Evolutionary conservation across 2,888 invertebrate genomes (phyloP).

Genomic region (Polyommatus iphigenia): DNA sequence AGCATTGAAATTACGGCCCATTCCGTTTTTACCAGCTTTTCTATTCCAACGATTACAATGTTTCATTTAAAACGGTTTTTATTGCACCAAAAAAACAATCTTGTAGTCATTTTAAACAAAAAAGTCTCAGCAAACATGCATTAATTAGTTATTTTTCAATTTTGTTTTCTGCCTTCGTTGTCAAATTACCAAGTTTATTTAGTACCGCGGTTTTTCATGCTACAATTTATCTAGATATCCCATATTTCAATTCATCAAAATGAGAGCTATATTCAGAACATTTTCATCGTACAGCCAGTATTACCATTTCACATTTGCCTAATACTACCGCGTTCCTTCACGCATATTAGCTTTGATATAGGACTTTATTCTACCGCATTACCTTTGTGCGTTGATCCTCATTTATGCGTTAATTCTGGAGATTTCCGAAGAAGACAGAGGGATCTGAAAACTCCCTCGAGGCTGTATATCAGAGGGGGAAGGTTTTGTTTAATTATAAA

Average conservation of each 20-base stretch:
- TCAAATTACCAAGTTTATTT: neutral
- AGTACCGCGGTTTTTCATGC: neutral
- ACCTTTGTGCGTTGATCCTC: constrained; percentile 62
- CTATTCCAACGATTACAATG: neutral
- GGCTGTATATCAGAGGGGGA: constrained; percentile 64
- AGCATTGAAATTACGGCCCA: constrained; percentile 34
- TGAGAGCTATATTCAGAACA: neutral
- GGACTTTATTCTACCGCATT: constrained; percentile 45
- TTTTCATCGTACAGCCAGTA: neutral
- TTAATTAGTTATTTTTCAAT: neutral
- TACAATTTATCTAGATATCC: neutral
- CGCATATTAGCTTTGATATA: constrained; percentile 3
- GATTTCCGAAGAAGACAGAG: constrained; percentile 46
- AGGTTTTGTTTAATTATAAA: constrained; percentile 77
- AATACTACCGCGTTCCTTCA: neutral
- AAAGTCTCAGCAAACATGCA: too few species aligned
- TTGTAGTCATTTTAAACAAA: neutral
- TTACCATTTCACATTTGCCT: neutral
- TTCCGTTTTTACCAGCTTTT: constrained; percentile 23
- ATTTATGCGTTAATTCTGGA: constrained; percentile 63
- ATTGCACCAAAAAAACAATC: neutral
- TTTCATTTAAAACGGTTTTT: neutral
- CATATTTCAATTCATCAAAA: neutral
- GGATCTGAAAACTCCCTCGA: constrained; percentile 35
- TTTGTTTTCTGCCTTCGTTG: neutral